Evolutionary conservation across 2,797 vertebrate genomes (phyloP).

Genomic region (Sylvilagus floridanus): DNA sequence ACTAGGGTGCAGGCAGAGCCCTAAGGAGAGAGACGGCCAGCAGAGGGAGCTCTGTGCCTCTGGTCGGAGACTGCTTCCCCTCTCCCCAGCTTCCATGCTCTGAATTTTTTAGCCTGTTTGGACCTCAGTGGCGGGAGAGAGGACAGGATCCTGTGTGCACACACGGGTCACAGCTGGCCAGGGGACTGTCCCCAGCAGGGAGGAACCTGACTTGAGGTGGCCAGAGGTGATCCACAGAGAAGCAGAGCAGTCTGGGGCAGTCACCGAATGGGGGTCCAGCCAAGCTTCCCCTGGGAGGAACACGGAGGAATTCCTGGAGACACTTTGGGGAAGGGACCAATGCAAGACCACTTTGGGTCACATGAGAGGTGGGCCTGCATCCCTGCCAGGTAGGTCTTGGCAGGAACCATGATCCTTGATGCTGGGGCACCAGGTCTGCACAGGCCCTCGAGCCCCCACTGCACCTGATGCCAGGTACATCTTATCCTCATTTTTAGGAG

Average conservation of each 20-base stretch:
- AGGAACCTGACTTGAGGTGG: accelerated
- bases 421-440: not conserved
- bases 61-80: not conserved
- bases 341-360: not conserved
- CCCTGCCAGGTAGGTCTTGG: not conserved
- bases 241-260: not conserved
- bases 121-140: not conserved
- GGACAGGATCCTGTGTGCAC: not conserved
- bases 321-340: accelerated
- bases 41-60: constrained; percentile 75
- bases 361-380: not conserved
- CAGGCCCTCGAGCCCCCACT: not conserved
- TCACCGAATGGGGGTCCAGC: not conserved
- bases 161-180: not conserved
- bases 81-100: not conserved
- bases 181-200: not conserved
- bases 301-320: not conserved
- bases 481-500: not conserved
- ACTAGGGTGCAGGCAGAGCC: not conserved
- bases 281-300: not conserved
- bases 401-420: not conserved
- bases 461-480: not conserved
- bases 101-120: not conserved
- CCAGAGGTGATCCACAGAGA: not conserved
- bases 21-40: constrained; percentile 45